phyloP scores from a whole-genome alignment of 2,797 vertebrate genomes.

The Syngnathus acus region DNA sequence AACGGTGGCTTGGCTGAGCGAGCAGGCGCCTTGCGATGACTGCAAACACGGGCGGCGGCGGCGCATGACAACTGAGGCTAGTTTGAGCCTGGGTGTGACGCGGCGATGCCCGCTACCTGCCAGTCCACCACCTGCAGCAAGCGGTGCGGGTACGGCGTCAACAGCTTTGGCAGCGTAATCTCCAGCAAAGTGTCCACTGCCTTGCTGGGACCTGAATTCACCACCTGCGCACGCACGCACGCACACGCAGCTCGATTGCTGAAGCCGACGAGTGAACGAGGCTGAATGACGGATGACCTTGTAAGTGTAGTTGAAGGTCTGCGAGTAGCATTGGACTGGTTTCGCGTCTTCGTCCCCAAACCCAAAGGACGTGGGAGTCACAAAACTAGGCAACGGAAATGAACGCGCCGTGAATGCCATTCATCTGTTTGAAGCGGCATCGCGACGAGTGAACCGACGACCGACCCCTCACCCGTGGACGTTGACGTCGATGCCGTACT shows the following conservation, averaged over 20 bases:
- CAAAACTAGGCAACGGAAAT: constrained; percentile 51
- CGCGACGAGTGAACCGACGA: not conserved
- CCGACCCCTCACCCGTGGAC: constrained; percentile 73
- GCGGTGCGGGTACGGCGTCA: constrained; percentile 67
- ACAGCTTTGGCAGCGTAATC: constrained; percentile 79
- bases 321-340: constrained; percentile 70
- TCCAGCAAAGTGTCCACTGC: constrained; percentile 74
- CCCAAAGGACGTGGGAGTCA: constrained; percentile 77
- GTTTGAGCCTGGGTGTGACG: too few relatives aligned
- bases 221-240: constrained; percentile 66
- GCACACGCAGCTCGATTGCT: too few relatives aligned
- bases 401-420: not conserved
- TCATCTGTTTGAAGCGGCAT: not conserved
- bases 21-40: constrained; percentile 71
- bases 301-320: constrained; percentile 86
- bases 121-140: constrained; percentile 77
- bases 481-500: constrained; percentile 76
- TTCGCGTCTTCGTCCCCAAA: constrained; percentile 73
- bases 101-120: constrained; percentile 65
- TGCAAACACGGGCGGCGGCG: constrained; percentile 12
- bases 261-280: not conserved
- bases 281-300: constrained; percentile 59
- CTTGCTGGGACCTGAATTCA: constrained; percentile 82
- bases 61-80: not conserved
- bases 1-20: constrained; percentile 58